Evolutionary conservation across 1,140 invertebrate genomes (phyloP), one percentile per base, ranked within the genome.

Genomic region (Diploscapter pachys): DNA sequence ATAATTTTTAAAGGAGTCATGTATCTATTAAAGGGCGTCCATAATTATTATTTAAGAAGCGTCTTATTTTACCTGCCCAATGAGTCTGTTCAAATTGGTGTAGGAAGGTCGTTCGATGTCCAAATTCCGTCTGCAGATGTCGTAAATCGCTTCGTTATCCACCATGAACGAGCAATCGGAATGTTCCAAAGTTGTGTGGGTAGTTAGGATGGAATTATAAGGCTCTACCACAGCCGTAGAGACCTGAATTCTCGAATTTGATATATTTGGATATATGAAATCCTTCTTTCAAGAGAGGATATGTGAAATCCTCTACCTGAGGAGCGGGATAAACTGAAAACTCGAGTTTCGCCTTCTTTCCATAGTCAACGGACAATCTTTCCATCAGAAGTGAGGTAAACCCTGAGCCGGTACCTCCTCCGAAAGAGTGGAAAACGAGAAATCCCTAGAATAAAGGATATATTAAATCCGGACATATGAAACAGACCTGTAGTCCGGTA

Each of bases 111-210:
- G 81, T 76, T 91, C 90, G 62, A 92, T 91, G 85, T 89, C 90
- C 62, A 92, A 85, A 57, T 90, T 90, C 68, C 90, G 87, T 63
- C 90, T 87, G 79, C 92, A 91, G 65, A 87, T 87, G 71, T 87
- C 86, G 74, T 87, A 93, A 53, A 92, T 88, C 0, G 93, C 92
- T 85, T 94, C 92, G 81, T 95, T 94, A 81, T 94, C 93, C 78
- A 93, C 90, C 80, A 94, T 93, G 86, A 93, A 92, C n/a, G 91
- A 90, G 85, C 91, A 92, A 87, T 92, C 91, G 0, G 90, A 92
- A 86, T 92, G 91, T 85, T 92, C 91, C 75, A 92, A 86, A 1
- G 91, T 92, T 1, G 91, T 92, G 84, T 92, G 92, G 5, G 91
- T 92, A 6, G 91, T 92, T 68, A 92, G 85, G 83, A 92, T 91